A percentile compares a stretch with the other conserved stretches of the same genome.
Conservation (phyloP, 2,888 invertebrate genomes). For the Stenodema calcarata region DNA sequence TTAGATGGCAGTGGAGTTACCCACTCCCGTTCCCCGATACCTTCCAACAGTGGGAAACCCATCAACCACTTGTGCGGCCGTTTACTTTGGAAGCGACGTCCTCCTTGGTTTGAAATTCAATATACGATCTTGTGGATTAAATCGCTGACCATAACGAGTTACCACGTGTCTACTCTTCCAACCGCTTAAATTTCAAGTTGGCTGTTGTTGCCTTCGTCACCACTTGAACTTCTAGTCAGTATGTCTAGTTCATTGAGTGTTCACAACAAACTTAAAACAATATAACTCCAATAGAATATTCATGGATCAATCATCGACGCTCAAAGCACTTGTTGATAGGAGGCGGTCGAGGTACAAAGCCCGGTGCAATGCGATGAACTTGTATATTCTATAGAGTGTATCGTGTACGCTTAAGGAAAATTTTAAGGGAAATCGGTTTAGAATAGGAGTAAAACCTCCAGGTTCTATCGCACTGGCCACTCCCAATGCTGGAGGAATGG, state of each 20-base stretch:
- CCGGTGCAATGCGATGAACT: too few species aligned
- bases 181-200: background rate
- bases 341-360: too few species aligned
- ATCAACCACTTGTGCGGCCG: slow-evolving; percentile 4
- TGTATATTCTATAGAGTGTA: too few species aligned
- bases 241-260: background rate
- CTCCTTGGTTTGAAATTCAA: background rate
- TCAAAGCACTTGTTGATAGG: too few species aligned
- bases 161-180: background rate
- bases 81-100: background rate
- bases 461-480: too few species aligned
- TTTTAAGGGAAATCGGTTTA: too few species aligned
- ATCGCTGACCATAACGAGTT: background rate
- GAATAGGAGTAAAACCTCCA: too few species aligned
- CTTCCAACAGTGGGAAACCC: slow-evolving; percentile 4
- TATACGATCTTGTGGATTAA: background rate
- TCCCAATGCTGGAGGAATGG: too few species aligned
- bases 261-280: background rate
- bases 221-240: background rate
- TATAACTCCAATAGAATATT: background rate
- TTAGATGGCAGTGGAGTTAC: slow-evolving; percentile 14
- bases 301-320: too few species aligned
- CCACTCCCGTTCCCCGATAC: background rate
- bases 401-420: too few species aligned
- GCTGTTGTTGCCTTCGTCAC: background rate